These are phyloP conservation scores for Tenthredo livida DNA, from an alignment of 2,888 invertebrate genomes.

Conservation along the genomic window DNA sequence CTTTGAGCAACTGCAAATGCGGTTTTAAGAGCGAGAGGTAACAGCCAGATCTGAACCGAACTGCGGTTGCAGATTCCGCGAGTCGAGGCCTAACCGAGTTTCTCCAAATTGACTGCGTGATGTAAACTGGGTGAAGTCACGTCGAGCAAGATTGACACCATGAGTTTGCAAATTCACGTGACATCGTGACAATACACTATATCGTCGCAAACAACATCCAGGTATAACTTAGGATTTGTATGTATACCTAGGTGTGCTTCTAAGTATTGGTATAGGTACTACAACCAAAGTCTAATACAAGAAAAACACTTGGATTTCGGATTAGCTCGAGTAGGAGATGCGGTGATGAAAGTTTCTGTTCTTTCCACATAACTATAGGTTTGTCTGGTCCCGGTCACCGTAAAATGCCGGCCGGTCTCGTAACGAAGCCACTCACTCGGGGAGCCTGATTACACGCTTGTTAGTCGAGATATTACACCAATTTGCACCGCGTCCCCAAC, in stretches of 20 bases:
- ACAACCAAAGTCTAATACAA: neutral
- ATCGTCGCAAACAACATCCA: neutral
- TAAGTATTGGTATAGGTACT: neutral
- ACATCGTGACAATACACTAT: slow-evolving; percentile 9
- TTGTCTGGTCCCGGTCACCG: slow-evolving; percentile 26
- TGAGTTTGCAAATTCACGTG: slow-evolving; percentile 5
- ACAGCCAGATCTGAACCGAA: slow-evolving; percentile 15
- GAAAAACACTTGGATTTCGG: neutral
- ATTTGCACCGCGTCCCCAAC: slow-evolving; percentile 56
- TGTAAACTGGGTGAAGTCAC: slow-evolving; percentile 32
- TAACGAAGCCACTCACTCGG: slow-evolving; percentile 51
- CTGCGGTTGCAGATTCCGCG: neutral
- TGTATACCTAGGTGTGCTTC: neutral
- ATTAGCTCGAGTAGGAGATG: neutral
- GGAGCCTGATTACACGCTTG: slow-evolving; percentile 57
- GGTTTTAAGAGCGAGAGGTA: slow-evolving; percentile 1
- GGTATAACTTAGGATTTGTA: neutral
- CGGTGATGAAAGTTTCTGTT: neutral
- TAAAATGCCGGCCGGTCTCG: slow-evolving; percentile 32
- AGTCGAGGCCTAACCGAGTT: slow-evolving; percentile 23
- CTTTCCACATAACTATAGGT: neutral
- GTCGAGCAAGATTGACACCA: slow-evolving; percentile 9
- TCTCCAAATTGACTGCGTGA: slow-evolving; percentile 36
- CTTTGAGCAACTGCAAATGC: slow-evolving; percentile 13
- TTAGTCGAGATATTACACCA: slow-evolving; percentile 63